These are phyloP conservation scores for Aplysina aerophoba DNA, from an alignment of 37 sponge, comb jelly and placozoan species.

Conservation along the genomic window DNA sequence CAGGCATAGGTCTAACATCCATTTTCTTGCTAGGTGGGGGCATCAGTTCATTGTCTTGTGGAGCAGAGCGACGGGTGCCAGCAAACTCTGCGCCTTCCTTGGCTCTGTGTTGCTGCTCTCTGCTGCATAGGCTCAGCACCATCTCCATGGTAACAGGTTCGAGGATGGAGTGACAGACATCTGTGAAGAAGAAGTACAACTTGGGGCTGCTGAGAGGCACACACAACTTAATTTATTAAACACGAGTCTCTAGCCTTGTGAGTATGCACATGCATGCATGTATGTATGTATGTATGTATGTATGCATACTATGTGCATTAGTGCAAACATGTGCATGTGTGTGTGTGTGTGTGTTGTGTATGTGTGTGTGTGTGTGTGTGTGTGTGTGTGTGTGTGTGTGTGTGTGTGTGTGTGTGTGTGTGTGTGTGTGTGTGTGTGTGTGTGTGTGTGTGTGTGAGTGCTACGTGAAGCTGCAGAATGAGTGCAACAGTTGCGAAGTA, in stretches of 20 bases:
- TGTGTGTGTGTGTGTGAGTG: no score
- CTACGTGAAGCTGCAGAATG: no score
- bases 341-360: no score
- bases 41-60: slow-evolving; percentile 31
- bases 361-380: slow-evolving; percentile 19
- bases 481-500: no score
- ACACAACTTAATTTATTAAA: no score
- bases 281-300: no score
- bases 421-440: not conserved
- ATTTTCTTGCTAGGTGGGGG: slow-evolving; percentile 40
- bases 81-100: slow-evolving; percentile 2
- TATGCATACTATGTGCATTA: no score
- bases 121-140: slow-evolving; percentile 63
- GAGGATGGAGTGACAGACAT: slow-evolving; percentile 75
- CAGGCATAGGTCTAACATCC: not conserved
- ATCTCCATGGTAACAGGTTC: slow-evolving; percentile 79
- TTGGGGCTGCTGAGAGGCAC: no score
- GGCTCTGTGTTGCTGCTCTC: slow-evolving; percentile 4
- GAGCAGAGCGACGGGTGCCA: not conserved
- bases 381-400: not conserved
- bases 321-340: no score
- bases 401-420: not conserved
- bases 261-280: no score
- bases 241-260: no score
- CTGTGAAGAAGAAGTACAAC: no score